Evolutionary conservation across 2,797 vertebrate species (phyloP), one percentile per base, ranked within the genome.

Genomic region (Numenius phaeopus): DNA sequence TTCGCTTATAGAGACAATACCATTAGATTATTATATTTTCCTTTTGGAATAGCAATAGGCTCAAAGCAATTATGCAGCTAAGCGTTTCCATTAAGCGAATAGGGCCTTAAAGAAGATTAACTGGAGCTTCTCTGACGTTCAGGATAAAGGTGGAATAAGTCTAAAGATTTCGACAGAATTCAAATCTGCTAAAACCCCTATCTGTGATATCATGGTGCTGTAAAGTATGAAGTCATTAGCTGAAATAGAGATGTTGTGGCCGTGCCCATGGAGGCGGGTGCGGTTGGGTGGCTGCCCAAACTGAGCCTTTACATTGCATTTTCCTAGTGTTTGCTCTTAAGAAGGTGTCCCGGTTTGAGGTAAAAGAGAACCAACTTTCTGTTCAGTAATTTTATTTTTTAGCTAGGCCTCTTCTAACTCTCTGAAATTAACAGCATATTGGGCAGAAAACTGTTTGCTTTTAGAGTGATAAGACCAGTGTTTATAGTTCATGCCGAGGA

Each of bases 1-100:
- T 98, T 98, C 98, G 98, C 98, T 99, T 98, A 98, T 98, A 98
- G 98, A 98, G 97, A 98, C 98, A 98, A 98, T 98, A 98, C 98
- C 98, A 99, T 99, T 99, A 99, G 99, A 99, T 99, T 99, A 99
- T 98, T 98, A 98, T 98, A 99, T 99, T 99, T 99, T 99, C 99
- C 99, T 99, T 99, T 99, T 98, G 98, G 94, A 98, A 99, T 98
- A 98, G 98, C 98, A 98, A 98, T 98, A 97, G 97, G 96, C 97
- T 98, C 98, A 97, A 98, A 97, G 98, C 98, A 98, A 98, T 98
- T 98, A 98, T 98, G 98, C 98, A 98, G 97, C 97, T 98, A 98
- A 98, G 98, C 92, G 55, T 98, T 98, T 98, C 98, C 98, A 98
- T 98, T 98, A 98, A 98, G 97, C 20, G 97, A 98, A 98, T 98